These are phyloP conservation scores for Drosophila borealis DNA, from an alignment of 2,888 invertebrate species.

Conservation along the genomic window DNA sequence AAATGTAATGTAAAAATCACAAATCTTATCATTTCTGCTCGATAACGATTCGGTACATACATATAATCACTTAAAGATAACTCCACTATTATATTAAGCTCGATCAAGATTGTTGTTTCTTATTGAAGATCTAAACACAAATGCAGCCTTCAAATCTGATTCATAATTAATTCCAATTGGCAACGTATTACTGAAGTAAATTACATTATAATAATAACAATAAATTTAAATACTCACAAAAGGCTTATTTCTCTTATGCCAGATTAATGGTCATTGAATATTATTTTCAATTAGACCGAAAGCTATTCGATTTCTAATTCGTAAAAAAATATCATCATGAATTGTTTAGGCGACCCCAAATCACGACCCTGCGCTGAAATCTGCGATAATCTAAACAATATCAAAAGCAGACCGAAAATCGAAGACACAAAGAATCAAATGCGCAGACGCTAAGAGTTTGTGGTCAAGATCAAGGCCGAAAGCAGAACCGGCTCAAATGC, in stretches of 20 bases:
- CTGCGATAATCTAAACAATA: slow-evolving; percentile 16
- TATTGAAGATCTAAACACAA: neutral
- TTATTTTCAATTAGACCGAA: neutral
- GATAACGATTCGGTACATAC: too few species aligned
- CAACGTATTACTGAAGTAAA: neutral
- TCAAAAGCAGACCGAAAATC: neutral
- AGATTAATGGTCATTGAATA: neutral
- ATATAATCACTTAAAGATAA: too few species aligned
- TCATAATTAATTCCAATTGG: neutral
- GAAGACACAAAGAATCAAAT: slow-evolving; percentile 9
- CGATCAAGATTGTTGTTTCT: neutral
- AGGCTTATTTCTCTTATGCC: too few species aligned
- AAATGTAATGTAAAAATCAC: slow-evolving; percentile 3
- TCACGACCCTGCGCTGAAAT: slow-evolving; percentile 50
- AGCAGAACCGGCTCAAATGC: slow-evolving; percentile 62
- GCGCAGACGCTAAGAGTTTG: slow-evolving; percentile 33
- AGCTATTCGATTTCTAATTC: neutral
- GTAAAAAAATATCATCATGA: slow-evolving; percentile 13
- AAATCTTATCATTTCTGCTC: too few species aligned
- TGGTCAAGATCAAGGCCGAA: slow-evolving; percentile 81
- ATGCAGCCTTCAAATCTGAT: neutral
- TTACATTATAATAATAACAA: too few species aligned
- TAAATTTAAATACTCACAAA: too few species aligned
- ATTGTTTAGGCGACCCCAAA: slow-evolving; percentile 27
- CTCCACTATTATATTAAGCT: neutral